Percentiles rank a stretch among this genome's conserved stretches.
Evolutionary conservation across 2,797 vertebrate species (phyloP).

Genomic region (Miichthys miiuy): DNA sequence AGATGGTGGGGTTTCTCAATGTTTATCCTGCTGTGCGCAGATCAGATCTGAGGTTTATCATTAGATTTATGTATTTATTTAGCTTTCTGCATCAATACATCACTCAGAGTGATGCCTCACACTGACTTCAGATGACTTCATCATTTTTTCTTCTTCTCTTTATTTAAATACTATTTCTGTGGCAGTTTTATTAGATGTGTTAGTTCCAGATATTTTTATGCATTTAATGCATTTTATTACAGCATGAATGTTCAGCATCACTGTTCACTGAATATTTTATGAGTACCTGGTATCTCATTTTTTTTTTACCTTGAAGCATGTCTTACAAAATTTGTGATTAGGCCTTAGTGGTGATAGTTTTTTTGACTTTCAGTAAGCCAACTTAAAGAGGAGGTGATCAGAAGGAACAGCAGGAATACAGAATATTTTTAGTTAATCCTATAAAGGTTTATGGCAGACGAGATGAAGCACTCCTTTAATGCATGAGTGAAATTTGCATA

Average conservation of each 20-base stretch:
- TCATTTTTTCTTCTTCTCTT: neutral
- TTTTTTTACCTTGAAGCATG: slow-evolving; percentile 28
- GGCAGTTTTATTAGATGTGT: neutral
- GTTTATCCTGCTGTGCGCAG: slow-evolving; percentile 48
- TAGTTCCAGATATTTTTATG: slow-evolving; percentile 8
- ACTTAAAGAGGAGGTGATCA: slow-evolving; percentile 48
- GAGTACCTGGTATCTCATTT: neutral
- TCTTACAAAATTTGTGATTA: slow-evolving; percentile 29
- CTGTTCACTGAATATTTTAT: slow-evolving; percentile 7
- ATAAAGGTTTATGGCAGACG: slow-evolving; percentile 57
- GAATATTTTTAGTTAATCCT: slow-evolving; percentile 57
- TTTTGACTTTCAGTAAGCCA: slow-evolving; percentile 42
- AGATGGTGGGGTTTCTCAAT: slow-evolving; percentile 55
- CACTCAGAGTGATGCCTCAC: neutral
- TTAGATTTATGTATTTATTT: slow-evolving; percentile 42
- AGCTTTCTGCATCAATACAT: slow-evolving; percentile 19
- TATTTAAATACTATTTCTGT: slow-evolving; percentile 1
- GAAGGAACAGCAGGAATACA: slow-evolving; percentile 40
- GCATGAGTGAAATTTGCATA: slow-evolving; percentile 62
- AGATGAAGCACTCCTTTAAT: slow-evolving; percentile 52
- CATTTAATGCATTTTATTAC: slow-evolving; percentile 22
- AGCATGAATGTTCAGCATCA: slow-evolving; percentile 20
- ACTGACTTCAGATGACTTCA: slow-evolving; percentile 21
- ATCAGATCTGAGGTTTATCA: slow-evolving; percentile 47
- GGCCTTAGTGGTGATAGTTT: slow-evolving; percentile 32